Evolutionary conservation across 2,797 vertebrate species (phyloP).

Genomic region (Falco rusticolus): DNA sequence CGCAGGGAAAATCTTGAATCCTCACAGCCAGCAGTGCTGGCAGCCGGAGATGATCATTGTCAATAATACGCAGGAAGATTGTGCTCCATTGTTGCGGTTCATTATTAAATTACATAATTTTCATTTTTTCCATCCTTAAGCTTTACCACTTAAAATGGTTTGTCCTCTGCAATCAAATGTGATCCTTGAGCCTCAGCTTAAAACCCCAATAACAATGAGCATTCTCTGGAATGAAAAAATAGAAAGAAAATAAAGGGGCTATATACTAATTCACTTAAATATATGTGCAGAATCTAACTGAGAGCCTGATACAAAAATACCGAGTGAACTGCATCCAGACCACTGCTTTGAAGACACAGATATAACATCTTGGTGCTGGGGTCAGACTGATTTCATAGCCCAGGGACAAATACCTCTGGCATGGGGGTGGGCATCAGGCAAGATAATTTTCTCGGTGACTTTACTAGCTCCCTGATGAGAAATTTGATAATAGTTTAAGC

Average conservation of each 20-base stretch:
- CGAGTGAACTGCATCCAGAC: conserved; percentile 22
- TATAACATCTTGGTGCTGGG: not conserved
- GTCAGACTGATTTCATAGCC: not conserved
- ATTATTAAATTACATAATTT: conserved; percentile 77
- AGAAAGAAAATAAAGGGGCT: conserved; percentile 53
- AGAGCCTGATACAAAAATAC: conserved; percentile 18
- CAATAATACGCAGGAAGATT: conserved; percentile 63
- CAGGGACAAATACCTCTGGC: not conserved
- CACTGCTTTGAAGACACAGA: not conserved
- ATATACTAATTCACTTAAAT: conserved; percentile 65
- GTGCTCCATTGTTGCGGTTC: conserved; percentile 67
- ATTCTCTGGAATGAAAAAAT: conserved; percentile 70
- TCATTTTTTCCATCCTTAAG: conserved; percentile 75
- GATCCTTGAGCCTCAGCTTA: conserved; percentile 71
- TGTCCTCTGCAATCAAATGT: conserved; percentile 76
- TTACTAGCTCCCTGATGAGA: not conserved
- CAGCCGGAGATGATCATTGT: conserved; percentile 62
- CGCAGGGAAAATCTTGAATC: conserved; percentile 35
- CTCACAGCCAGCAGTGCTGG: conserved; percentile 62
- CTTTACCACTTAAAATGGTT: conserved; percentile 74
- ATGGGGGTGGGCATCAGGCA: not conserved
- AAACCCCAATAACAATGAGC: conserved; percentile 63
- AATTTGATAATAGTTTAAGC: not conserved
- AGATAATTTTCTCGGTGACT: not conserved
- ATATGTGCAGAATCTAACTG: conserved; percentile 56